phyloP scores from a whole-genome alignment of 2,888 invertebrate genomes.

The Labia minor region DNA sequence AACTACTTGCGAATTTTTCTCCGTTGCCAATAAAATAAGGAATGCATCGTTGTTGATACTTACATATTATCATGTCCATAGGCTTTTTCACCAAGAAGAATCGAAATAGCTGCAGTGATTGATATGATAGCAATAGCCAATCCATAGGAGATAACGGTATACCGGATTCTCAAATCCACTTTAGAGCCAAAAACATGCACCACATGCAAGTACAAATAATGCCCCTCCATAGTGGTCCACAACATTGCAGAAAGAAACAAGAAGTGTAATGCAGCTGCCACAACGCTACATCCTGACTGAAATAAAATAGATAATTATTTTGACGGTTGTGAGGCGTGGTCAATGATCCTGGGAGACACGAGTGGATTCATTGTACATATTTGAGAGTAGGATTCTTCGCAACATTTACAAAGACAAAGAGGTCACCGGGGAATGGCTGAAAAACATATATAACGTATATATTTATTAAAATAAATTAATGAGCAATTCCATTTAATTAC shows the following conservation, averaged over 20 bases:
- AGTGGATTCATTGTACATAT: no score
- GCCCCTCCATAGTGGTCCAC: slow-evolving; percentile 44
- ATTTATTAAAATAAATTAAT: no score
- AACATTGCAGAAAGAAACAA: slow-evolving; percentile 39
- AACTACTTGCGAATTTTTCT: no score
- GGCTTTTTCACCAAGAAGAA: slow-evolving; percentile 22
- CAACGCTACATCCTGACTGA: slow-evolving; percentile 33
- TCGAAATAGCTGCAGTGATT: slow-evolving; percentile 22
- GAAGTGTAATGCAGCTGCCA: slow-evolving; percentile 39
- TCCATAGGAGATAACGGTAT: slow-evolving; percentile 39
- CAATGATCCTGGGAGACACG: no score
- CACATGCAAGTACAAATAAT: slow-evolving; percentile 41
- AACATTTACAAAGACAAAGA: no score
- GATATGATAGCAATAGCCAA: slow-evolving; percentile 26
- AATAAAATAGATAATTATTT: slow-evolving; percentile 5
- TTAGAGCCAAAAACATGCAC: slow-evolving; percentile 40
- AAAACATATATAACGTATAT: no score
- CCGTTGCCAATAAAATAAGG: no score
- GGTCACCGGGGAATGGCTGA: no score
- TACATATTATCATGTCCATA: slow-evolving; percentile 28
- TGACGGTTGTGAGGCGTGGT: no score
- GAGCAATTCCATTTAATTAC: no score
- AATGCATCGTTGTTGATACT: no score
- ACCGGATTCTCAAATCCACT: slow-evolving; percentile 34
- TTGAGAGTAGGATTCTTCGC: no score